Evolutionary conservation across 2,113 vertebrate species (phyloP).

Genomic region (Pygoscelis adeliae): DNA sequence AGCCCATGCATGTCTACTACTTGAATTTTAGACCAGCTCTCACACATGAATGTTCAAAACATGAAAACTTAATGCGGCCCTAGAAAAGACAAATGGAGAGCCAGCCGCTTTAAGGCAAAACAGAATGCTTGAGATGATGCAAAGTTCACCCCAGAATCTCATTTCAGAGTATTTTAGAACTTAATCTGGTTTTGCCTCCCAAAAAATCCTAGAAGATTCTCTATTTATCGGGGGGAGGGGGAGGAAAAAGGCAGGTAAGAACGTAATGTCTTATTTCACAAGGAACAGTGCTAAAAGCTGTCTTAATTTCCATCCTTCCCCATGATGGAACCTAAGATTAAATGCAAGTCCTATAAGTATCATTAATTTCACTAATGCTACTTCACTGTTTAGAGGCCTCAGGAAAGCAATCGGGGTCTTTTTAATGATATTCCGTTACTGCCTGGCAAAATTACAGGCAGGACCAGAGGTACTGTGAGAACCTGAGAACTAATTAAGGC

Average conservation of each 20-base stretch:
- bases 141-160: neutral
- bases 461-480: neutral
- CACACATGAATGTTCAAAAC: neutral
- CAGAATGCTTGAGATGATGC: neutral
- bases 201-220: neutral
- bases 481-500: neutral
- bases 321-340: neutral
- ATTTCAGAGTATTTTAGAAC: neutral
- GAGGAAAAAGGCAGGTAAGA: neutral
- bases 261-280: neutral
- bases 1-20: neutral
- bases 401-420: neutral
- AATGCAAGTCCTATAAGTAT: neutral
- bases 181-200: neutral
- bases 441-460: neutral
- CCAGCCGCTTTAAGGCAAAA: neutral
- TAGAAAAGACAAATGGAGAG: neutral
- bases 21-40: neutral
- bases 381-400: neutral
- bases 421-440: neutral
- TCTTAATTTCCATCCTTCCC: neutral
- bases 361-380: neutral
- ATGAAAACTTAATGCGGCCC: neutral
- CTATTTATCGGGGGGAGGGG: neutral
- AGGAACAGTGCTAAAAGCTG: fast-evolving